These are phyloP conservation scores for Mohoua ochrocephala DNA, from an alignment of 2,113 vertebrate species.

Conservation along the genomic window DNA sequence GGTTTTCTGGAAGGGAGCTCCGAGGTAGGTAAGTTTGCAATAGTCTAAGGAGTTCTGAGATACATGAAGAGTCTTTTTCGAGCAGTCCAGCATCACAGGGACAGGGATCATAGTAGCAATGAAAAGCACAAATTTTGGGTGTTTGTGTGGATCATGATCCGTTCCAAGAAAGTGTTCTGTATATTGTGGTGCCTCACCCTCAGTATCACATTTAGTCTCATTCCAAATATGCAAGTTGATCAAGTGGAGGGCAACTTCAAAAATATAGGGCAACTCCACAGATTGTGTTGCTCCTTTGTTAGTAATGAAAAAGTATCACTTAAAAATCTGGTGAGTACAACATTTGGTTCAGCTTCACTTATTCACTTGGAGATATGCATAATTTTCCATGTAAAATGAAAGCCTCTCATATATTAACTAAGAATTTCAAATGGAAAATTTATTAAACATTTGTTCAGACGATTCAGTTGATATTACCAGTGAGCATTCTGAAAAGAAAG, in stretches of 20 bases:
- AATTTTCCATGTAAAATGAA: background rate
- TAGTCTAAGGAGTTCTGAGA: background rate
- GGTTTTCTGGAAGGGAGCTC: background rate
- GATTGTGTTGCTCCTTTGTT: conserved; percentile 2
- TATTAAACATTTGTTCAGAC: background rate
- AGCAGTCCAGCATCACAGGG: background rate
- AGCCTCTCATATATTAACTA: background rate
- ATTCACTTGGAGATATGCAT: background rate
- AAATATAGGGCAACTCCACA: background rate
- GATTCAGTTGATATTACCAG: background rate
- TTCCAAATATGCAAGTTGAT: background rate
- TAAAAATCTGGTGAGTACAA: background rate
- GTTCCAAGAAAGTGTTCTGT: background rate
- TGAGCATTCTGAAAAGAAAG: background rate
- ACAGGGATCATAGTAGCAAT: background rate
- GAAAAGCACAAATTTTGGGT: background rate
- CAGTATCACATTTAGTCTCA: background rate
- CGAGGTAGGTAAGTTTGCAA: background rate
- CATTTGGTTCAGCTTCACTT: conserved; percentile 18
- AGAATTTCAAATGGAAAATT: background rate
- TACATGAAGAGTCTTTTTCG: background rate
- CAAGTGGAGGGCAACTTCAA: background rate
- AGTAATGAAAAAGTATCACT: background rate
- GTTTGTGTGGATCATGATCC: background rate
- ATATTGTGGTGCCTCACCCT: background rate